Percentiles rank a stretch among this genome's conserved stretches.
phyloP scores from a whole-genome alignment of 2,113 vertebrate species.

The Odobenus rosmarus region DNA sequence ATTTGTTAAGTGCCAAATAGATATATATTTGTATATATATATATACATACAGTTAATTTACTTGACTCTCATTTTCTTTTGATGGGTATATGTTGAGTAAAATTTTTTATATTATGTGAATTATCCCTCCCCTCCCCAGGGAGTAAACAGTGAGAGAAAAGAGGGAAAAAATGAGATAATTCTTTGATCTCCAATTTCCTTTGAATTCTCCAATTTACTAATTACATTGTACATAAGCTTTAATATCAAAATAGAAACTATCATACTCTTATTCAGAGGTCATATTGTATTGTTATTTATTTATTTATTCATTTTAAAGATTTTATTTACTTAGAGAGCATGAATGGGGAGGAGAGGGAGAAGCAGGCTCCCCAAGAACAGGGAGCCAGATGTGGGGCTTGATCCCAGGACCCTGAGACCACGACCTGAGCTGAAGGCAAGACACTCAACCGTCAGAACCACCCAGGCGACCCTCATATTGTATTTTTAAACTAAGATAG shows the following conservation, averaged over 20 bases:
- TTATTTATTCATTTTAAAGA: too few species aligned
- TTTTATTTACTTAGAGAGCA: too few species aligned
- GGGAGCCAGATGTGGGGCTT: too few species aligned
- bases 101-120: neutral
- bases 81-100: neutral
- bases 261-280: neutral
- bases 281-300: neutral
- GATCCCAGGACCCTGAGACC: too few species aligned
- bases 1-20: neutral
- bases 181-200: neutral
- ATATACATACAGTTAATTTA: neutral
- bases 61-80: neutral
- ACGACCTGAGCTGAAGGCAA: too few species aligned
- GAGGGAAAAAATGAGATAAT: neutral
- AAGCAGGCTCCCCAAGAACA: too few species aligned
- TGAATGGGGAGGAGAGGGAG: too few species aligned
- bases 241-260: neutral
- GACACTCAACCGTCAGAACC: too few species aligned
- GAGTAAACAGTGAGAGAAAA: neutral
- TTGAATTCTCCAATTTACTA: neutral
- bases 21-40: neutral
- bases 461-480: neutral
- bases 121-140: neutral
- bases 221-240: neutral
- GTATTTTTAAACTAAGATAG: constrained; percentile 13